phyloP scores from a whole-genome alignment of 2,888 invertebrate species.

The Hydropsyche betteni region DNA sequence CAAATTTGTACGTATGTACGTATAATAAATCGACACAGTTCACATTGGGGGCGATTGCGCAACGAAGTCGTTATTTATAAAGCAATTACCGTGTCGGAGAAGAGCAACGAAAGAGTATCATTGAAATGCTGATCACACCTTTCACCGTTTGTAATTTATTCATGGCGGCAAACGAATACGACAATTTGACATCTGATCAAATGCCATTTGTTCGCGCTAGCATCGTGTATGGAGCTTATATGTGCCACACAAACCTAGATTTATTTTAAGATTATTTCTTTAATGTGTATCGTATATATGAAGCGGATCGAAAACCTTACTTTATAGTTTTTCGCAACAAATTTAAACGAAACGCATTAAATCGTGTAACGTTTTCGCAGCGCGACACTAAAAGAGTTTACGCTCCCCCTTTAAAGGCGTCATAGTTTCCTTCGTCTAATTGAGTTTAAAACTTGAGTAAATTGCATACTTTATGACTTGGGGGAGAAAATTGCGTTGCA shows the following conservation, averaged over 20 bases:
- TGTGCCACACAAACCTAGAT: not conserved
- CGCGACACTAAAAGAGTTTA: conserved; percentile 15
- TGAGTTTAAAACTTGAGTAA: conserved; percentile 35
- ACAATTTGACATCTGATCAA: conserved; percentile 18
- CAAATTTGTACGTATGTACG: not conserved
- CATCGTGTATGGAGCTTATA: not conserved
- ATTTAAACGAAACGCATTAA: conserved; percentile 7
- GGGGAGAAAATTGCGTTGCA: conserved; percentile 32
- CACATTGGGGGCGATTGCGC: not conserved
- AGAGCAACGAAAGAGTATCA: conserved; percentile 1
- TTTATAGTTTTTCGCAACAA: too few species aligned
- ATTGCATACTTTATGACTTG: conserved; percentile 29
- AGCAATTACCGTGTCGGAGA: not conserved
- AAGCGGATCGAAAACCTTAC: not conserved
- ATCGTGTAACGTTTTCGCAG: conserved; percentile 1
- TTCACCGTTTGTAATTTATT: conserved; percentile 9
- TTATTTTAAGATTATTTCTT: not conserved
- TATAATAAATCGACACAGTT: not conserved
- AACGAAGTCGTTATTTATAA: conserved; percentile 3
- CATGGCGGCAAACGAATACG: conserved; percentile 13
- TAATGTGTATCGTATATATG: not conserved
- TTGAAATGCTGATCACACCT: conserved; percentile 5
- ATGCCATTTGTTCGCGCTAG: not conserved
- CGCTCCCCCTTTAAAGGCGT: conserved; percentile 11
- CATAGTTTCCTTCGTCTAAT: conserved; percentile 30